Evolutionary conservation across 2,797 vertebrate species (phyloP), one percentile per base, ranked within the genome.

Genomic region (Chloroceryle inda): DNA sequence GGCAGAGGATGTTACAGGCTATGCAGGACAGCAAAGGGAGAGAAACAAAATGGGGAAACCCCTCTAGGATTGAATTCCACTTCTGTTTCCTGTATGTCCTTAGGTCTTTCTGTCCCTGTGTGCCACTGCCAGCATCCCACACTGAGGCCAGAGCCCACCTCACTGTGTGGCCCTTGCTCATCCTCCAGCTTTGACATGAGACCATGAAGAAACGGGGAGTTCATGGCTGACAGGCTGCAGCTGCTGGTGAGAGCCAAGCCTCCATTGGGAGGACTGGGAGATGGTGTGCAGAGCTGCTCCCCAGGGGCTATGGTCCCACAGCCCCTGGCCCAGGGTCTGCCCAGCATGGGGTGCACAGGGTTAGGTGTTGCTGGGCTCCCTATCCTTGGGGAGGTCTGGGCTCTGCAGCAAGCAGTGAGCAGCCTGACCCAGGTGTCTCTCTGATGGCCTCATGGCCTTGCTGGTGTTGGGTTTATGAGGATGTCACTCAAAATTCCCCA

Each of bases 141-240:
- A 0, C 29, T 5, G 23, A 19, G 61, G 24, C 72, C 2, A 7
- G 42, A 77, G 49, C 26, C 22, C 9, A 1, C 29, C 14, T 16
- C 9, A 1, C 40, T 0, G 8, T 33, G 10, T 0, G 0, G 64
- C 27, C 19, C 40, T 31, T 1, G 40, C 40, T 40, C 29, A 1
- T 15, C 22, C 26, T 50, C 45, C 37, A 40, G 55, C 26, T 44
- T 29, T 0, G 1, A 24, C 1, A 1, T 2, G 24, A 59, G 23
- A 33, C 20, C 2, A 0, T 1, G 38, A 27, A 11, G 78, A 24
- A 31, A 6, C 14, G 1, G 11, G 33, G 26, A 16, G 4, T 5
- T 0, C 1, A 9, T 3, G 18, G n/a, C 8, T 5, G 2, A 14
- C 16, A 8, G 0, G 2, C 52, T 9, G 13, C 0, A 1, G 72